Percentiles rank a stretch among this genome's conserved stretches.
These are phyloP conservation scores for Egretta garzetta DNA, from an alignment of 2,113 vertebrate species.

Conservation along the genomic window DNA sequence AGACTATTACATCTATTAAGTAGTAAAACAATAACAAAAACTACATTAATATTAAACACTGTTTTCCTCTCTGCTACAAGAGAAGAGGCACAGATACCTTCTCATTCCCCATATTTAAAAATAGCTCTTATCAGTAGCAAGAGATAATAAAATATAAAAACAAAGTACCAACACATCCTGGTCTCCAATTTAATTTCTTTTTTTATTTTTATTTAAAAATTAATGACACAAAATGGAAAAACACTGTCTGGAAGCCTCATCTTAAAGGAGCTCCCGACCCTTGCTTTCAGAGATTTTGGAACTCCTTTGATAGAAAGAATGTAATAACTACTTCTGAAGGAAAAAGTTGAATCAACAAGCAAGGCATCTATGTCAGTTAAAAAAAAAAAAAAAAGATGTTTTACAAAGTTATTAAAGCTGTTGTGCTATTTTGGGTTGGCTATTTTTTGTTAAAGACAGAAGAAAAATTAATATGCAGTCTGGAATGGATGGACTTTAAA, in stretches of 20 bases:
- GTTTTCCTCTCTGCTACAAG: background rate
- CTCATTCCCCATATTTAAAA: background rate
- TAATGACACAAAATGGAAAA: background rate
- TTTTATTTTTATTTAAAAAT: background rate
- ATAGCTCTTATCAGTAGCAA: background rate
- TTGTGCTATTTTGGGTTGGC: background rate
- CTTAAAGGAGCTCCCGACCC: background rate
- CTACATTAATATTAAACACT: background rate
- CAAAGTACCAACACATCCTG: background rate
- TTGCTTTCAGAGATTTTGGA: background rate
- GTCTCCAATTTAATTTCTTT: background rate
- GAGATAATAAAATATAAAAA: background rate
- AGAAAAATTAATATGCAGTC: background rate
- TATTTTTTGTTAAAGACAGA: background rate
- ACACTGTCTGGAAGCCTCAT: background rate
- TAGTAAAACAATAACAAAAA: background rate
- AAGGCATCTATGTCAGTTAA: background rate
- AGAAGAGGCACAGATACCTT: background rate
- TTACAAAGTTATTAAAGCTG: background rate
- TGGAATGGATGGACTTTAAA: background rate
- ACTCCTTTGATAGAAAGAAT: background rate
- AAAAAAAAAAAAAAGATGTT: background rate
- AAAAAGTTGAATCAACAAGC: conserved; percentile 10
- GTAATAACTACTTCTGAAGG: background rate
- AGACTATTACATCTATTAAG: background rate